Base-by-base conservation (phyloP, 2,888 invertebrate genomes). In the Brenthis ino region DNA sequence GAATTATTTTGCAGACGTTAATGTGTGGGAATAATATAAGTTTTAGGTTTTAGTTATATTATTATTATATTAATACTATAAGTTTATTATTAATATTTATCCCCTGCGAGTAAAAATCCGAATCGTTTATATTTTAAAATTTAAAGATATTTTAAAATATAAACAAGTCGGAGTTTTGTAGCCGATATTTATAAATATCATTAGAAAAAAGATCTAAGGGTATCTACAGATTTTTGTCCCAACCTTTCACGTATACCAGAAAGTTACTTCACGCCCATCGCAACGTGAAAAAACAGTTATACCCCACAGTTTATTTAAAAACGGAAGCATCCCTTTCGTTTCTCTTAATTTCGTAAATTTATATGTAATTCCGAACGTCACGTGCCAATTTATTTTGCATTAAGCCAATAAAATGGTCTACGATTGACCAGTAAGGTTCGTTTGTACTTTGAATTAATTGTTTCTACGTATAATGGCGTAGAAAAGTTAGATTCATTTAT, bases 211-310 rank as follows among this genome's bases (percentile, higher is more conserved):
- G 50, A 50, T 50, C 50, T 2, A 14, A 11, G 48, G 11, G 50
- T 50, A 4, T 11, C 28, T 6, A 13, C n/a, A 2, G 50, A 60
- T n/a, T 28, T 58, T 48, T 60, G 50, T 60, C 5, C 28, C n/a
- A 43, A 43, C 8, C 37, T 43, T 33, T 50, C 50, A 24, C 11
- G 12, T 20, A 24, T 14, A 60, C 50, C 12, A 16, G 28, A 60
- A 60, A 60, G 60, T 33, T 50, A 48, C 50, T 60, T 33, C 28
- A 50, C 50, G 60, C 16, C 48, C 16, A 60, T 28, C 12, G 50
- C 60, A 28, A 28, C 48, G 33, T 60, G 33, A 60, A 60, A 60
- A 33, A 60, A 60, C 60, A 50, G 50, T 60, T 48, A 58, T 24
- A 48, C 28, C 28, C 28, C 11, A 50, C 1, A 50, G 60, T 60